phyloP scores from a whole-genome alignment of 2,888 invertebrate genomes.

The Drosophila merina region DNA sequence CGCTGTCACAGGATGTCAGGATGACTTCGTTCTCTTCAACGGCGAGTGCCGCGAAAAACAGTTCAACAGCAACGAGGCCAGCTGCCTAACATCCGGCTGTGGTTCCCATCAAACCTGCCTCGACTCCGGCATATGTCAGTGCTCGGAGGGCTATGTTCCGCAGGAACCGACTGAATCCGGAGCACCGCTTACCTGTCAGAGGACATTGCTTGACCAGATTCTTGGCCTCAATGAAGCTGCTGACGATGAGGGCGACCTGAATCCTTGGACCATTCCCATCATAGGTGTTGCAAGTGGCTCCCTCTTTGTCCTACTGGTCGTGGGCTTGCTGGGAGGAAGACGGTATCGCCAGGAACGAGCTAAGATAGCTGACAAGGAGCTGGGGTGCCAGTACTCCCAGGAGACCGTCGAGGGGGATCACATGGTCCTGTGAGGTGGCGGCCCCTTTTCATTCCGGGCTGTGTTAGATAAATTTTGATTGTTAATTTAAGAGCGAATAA shows the following conservation, averaged over 20 bases:
- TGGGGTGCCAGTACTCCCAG: slow-evolving; percentile 62
- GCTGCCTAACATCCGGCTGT: slow-evolving; percentile 50
- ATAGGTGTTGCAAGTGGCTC: slow-evolving; percentile 59
- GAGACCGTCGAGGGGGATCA: slow-evolving; percentile 65
- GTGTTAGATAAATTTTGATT: slow-evolving; percentile 58
- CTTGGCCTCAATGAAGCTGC: slow-evolving; percentile 58
- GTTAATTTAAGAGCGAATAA: slow-evolving; percentile 38
- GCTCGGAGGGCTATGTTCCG: slow-evolving; percentile 52
- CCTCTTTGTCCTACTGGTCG: slow-evolving; percentile 48
- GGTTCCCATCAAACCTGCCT: slow-evolving; percentile 58
- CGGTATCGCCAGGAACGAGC: slow-evolving; percentile 29
- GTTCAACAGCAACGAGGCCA: slow-evolving; percentile 66
- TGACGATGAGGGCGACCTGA: slow-evolving; percentile 60
- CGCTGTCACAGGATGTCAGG: slow-evolving; percentile 48
- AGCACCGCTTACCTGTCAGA: slow-evolving; percentile 43
- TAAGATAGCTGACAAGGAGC: slow-evolving; percentile 35
- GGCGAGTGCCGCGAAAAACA: slow-evolving; percentile 67
- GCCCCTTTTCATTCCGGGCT: slow-evolving; percentile 41
- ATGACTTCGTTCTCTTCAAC: slow-evolving; percentile 59
- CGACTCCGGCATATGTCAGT: slow-evolving; percentile 52
- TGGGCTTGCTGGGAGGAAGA: slow-evolving; percentile 37
- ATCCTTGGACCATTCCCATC: slow-evolving; percentile 61
- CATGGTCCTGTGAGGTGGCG: slow-evolving; percentile 57
- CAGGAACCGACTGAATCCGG: slow-evolving; percentile 12
- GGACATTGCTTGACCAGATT: slow-evolving; percentile 51